Percentiles rank a stretch among this genome's conserved stretches.
phyloP scores from a whole-genome alignment of 2,888 invertebrate genomes.

The Shargacucullia verbasci region DNA sequence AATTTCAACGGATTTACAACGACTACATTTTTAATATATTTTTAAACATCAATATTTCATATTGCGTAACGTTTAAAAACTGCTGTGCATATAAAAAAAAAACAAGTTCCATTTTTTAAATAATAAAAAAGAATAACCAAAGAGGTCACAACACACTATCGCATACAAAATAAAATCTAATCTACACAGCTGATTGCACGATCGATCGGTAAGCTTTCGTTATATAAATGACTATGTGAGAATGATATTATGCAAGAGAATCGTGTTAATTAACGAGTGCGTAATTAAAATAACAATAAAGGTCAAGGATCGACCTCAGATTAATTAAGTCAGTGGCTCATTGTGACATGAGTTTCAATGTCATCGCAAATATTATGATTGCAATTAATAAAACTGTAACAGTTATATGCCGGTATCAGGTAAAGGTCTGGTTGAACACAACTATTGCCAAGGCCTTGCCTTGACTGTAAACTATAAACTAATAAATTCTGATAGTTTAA shows the following conservation, averaged over 20 bases:
- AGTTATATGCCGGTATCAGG: constrained; percentile 39
- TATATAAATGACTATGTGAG: constrained; percentile 1
- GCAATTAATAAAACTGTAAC: constrained; percentile 49
- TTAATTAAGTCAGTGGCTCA: constrained; percentile 41
- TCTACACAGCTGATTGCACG: constrained; percentile 10
- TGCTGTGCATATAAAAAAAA: constrained; percentile 7
- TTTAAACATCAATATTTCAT: constrained; percentile 29
- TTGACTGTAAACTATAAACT: constrained; percentile 9
- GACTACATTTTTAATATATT: constrained; percentile 25
- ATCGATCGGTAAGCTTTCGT: constrained; percentile 18
- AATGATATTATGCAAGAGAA: constrained; percentile 29
- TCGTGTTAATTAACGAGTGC: constrained; percentile 24
- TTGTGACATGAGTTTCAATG: constrained; percentile 42
- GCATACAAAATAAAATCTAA: constrained; percentile 30
- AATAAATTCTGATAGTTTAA: constrained; percentile 11
- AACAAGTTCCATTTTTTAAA: constrained; percentile 22
- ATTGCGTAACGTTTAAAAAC: constrained; percentile 24
- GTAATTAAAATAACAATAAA: constrained; percentile 54
- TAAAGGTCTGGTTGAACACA: constrained; percentile 35
- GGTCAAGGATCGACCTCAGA: constrained; percentile 41
- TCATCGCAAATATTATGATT: constrained; percentile 31
- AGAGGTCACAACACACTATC: constrained; percentile 5
- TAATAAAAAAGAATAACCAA: constrained; percentile 19
- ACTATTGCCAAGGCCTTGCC: constrained; percentile 43
- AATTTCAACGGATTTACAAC: constrained; percentile 37